Evolutionary conservation across 2,113 vertebrate genomes (phyloP).

Genomic region (Tetrax tetrax): DNA sequence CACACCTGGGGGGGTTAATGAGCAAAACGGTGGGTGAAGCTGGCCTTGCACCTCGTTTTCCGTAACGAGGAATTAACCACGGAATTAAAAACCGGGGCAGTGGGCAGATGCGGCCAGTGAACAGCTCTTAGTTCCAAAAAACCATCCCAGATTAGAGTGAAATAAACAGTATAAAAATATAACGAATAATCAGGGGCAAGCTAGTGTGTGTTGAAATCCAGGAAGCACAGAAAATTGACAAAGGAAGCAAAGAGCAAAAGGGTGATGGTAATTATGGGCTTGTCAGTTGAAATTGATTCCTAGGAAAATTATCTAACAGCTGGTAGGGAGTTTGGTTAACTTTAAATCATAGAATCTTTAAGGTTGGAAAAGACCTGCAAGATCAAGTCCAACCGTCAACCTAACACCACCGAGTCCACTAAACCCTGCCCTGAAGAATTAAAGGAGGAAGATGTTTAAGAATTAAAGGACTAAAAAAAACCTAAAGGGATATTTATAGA

Average conservation of each 20-base stretch:
- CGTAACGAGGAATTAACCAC: not conserved
- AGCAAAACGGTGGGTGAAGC: not conserved
- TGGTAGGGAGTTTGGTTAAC: too few species aligned
- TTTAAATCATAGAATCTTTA: too few species aligned
- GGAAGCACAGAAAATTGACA: not conserved
- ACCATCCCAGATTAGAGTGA: not conserved
- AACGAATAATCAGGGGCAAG: not conserved
- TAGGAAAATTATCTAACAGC: too few species aligned
- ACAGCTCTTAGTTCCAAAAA: not conserved
- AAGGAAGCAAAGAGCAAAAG: not conserved
- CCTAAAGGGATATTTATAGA: not conserved
- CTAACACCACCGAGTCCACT: too few species aligned
- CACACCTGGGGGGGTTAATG: too few species aligned
- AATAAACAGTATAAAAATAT: not conserved
- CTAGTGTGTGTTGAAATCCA: not conserved
- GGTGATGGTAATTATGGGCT: too few species aligned
- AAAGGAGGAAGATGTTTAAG: too few species aligned
- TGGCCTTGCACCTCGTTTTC: accelerated
- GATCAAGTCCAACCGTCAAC: too few species aligned
- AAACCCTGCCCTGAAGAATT: too few species aligned
- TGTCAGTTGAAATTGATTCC: too few species aligned
- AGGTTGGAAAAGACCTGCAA: too few species aligned
- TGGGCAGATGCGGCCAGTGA: not conserved
- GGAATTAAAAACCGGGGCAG: too few species aligned
- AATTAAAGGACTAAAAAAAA: not conserved